Percentiles rank a stretch among this genome's conserved stretches.
Evolutionary conservation across 2,113 vertebrate genomes (phyloP).

Genomic region (Engystomops pustulosus): DNA sequence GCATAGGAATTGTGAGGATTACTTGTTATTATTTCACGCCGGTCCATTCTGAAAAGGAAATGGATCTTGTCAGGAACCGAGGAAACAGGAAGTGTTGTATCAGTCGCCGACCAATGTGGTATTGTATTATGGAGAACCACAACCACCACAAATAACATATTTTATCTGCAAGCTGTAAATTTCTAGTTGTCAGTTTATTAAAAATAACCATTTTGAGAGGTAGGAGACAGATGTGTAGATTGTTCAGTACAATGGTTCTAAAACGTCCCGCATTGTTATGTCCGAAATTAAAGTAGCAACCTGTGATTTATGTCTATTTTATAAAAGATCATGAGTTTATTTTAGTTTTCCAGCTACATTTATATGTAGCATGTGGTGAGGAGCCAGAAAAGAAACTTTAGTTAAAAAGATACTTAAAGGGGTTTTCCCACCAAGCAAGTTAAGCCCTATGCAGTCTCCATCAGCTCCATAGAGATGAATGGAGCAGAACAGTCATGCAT

Average conservation of each 20-base stretch:
- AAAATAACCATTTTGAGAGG: neutral
- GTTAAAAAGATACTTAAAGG: no score
- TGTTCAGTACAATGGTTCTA: neutral
- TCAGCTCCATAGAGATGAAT: no score
- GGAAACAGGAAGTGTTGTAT: neutral
- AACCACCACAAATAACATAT: constrained; percentile 8
- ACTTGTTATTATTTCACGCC: neutral
- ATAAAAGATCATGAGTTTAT: neutral
- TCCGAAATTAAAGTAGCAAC: neutral
- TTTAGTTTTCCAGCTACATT: neutral
- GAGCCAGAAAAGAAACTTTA: neutral
- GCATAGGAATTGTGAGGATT: neutral
- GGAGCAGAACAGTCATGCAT: no score
- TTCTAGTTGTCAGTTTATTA: neutral
- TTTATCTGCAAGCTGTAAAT: neutral
- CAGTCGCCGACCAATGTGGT: neutral
- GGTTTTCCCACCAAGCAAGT: no score
- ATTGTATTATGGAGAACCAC: neutral
- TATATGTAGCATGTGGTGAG: neutral
- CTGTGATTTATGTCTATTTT: neutral
- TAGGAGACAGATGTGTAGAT: neutral
- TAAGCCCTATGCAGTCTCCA: no score
- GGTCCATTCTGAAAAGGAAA: constrained; percentile 16
- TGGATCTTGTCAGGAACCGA: constrained; percentile 4
- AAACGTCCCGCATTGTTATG: neutral